Percentiles rank a stretch among this genome's conserved stretches.
Conservation (phyloP, 2,797 vertebrate genomes). For the Sandelia bainsii region DNA sequence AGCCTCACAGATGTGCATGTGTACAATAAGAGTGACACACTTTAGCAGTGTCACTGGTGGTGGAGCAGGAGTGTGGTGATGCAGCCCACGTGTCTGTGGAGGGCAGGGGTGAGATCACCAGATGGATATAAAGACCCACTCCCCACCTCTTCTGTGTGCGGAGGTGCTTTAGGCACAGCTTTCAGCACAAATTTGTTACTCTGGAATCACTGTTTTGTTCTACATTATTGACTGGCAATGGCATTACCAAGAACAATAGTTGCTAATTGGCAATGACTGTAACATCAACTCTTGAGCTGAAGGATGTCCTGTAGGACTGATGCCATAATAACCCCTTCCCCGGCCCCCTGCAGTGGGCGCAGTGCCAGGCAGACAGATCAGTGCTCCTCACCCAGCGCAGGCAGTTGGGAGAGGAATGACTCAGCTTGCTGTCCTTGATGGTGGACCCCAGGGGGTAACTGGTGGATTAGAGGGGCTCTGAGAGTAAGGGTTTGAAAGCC, state of each 20-base stretch:
- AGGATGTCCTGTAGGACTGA: slow-evolving; percentile 2
- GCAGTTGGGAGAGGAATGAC: slow-evolving; percentile 58
- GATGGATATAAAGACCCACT: slow-evolving; percentile 54
- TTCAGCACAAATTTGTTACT: slow-evolving; percentile 19
- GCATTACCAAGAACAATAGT: not conserved
- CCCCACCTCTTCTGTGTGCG: slow-evolving; percentile 26
- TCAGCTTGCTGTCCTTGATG: slow-evolving; percentile 67
- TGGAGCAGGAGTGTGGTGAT: not conserved
- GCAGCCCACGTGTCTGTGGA: slow-evolving; percentile 7
- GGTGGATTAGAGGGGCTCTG: slow-evolving; percentile 57
- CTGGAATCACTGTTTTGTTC: slow-evolving; percentile 11
- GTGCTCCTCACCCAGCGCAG: slow-evolving; percentile 45
- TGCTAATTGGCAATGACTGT: not conserved
- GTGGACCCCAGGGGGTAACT: slow-evolving; percentile 53
- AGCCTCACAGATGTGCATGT: not conserved
- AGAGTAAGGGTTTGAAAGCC: slow-evolving; percentile 25
- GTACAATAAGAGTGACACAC: not conserved
- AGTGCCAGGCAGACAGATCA: slow-evolving; percentile 75
- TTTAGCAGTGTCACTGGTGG: slow-evolving; percentile 8
- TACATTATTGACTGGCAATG: not conserved
- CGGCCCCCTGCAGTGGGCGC: slow-evolving; percentile 47
- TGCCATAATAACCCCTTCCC: slow-evolving; percentile 26
- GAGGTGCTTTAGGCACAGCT: slow-evolving; percentile 45
- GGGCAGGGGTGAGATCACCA: slow-evolving; percentile 43
- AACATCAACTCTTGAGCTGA: slow-evolving; percentile 9